Base-by-base conservation (phyloP, 2,888 invertebrate species). In the Synanthedon andrenaeformis region DNA sequence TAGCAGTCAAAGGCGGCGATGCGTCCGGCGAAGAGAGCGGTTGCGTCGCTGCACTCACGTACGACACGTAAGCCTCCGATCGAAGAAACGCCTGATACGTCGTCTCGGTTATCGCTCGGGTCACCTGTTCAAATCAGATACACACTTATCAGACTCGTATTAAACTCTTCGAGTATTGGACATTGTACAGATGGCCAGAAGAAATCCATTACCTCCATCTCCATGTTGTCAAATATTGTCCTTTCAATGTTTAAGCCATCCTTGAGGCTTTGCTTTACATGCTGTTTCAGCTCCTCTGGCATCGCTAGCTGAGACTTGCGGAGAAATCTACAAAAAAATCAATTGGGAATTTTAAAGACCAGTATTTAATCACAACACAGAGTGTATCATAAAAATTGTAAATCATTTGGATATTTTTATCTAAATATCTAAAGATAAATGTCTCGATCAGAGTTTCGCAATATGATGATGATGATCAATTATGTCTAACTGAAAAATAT, bases 21-120 rank as follows among this genome's bases (percentile, higher is more conserved):
- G 76, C 70, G 69, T 82, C 84, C 62, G 83, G 91, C 86, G 89
- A 90, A 85, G 85, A 92, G 86, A 87, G 93, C 91, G 83, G 95
- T 90, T 89, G 79, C 94, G 92, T 90, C 93, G 98, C 89, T 90
- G 91, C 82, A 94, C 96, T 75, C 58, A 95, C 92, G 83, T 94
- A 93, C 74, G 92, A 90, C 70, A 97, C 92, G 89, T 97, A 98
- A 80, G 95, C 91, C 70, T 97, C 97, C 66, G 97, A 97, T 66
- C 93, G 93, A 61, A 98, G 90, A 86, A 98, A 98, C 81, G 95
- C 93, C 56, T 94, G 95, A 88, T 98, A 98, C 58, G 95, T 94
- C 57, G 95, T 94, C 75, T 93, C 93, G 60, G 93, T 93, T 76
- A 98, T 96, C 56, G 93, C 91, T 49, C 91, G 90, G 73, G 96